phyloP scores from a whole-genome alignment of 2,797 vertebrate genomes.

The Darevskia nairensis region DNA sequence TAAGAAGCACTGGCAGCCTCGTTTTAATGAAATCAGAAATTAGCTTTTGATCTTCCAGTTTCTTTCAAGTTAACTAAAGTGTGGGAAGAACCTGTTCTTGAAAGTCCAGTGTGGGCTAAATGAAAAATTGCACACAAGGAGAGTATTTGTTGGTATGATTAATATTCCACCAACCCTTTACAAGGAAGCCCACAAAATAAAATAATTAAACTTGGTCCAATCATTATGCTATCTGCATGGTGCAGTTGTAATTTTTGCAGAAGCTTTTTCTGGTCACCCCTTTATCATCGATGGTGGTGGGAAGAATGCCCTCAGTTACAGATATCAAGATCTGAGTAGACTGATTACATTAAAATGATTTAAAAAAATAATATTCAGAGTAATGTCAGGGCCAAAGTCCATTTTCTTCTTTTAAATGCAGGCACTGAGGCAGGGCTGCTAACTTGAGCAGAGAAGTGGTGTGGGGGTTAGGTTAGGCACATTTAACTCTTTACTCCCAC shows the following conservation, averaged over 20 bases:
- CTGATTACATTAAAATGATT: too few species aligned
- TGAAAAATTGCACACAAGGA: neutral
- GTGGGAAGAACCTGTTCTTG: neutral
- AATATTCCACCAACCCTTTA: too few species aligned
- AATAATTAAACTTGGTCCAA: too few species aligned
- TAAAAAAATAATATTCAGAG: too few species aligned
- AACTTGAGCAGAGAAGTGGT: too few species aligned
- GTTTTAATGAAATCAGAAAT: conserved; percentile 39
- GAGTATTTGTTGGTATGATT: neutral
- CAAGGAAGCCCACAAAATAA: too few species aligned
- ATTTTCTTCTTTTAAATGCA: neutral
- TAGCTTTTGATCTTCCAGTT: conserved; percentile 39
- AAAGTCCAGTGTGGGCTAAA: neutral
- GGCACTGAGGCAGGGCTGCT: neutral
- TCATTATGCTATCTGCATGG: too few species aligned
- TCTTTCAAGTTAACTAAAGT: conserved; percentile 24
- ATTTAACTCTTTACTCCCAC: neutral
- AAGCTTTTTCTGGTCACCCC: neutral
- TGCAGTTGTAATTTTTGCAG: neutral
- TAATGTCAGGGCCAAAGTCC: neutral
- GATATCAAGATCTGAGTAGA: too few species aligned
- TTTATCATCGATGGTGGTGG: neutral
- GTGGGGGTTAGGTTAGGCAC: neutral
- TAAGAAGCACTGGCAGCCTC: conserved; percentile 15
- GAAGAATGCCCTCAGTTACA: too few species aligned